Base-by-base conservation (phyloP, 2,113 vertebrate genomes). In the Mobula birostris region DNA sequence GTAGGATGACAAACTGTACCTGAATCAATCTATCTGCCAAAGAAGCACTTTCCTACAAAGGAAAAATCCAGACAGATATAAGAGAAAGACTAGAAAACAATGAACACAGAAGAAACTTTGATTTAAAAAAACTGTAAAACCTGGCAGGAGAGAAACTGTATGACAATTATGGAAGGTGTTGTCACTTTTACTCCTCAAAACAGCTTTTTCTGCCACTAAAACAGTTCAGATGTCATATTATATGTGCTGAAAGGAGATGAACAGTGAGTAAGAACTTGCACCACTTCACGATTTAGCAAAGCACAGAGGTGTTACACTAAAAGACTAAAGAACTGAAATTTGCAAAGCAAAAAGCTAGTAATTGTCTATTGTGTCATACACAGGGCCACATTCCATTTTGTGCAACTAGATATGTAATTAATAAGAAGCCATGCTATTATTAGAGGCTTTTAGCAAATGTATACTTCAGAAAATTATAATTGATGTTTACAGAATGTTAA, bases 11-110 rank as follows among this genome's bases (percentile, higher is more conserved):
- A 24, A 96, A 97, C 96, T 97, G 98, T 99, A 99, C 99, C 98
- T 99, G 99, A 97, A 99, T 99, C 98, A 99, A 99, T 98, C 99
- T 99, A 99, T 99, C 99, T 99, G 99, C 99, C 98, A 99, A 98
- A 98, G 99, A 99, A 98, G 99, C 99, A 98, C 99, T 99, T 99
- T 99, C 99, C 99, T 99, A 99, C 96, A 98, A 99, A 96, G 96
- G 96, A 96, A 96, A 98, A 97, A 98, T 98, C 96, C 96, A 98
- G 97, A 98, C 95, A 98, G 97, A 97, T 96, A 97, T 96, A 96
- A 96, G 97, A 97, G 95, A 97, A 94, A 97, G 96, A 96, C 94
- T 95, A 96, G 96, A 95, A 95, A 96, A 94, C 97, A 96, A 95
- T 96, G 95, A 97, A 95, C 96, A 96, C 96, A 97, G 94, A 96